phyloP scores from a whole-genome alignment of 2,113 vertebrate genomes.

The Gallinago media region DNA sequence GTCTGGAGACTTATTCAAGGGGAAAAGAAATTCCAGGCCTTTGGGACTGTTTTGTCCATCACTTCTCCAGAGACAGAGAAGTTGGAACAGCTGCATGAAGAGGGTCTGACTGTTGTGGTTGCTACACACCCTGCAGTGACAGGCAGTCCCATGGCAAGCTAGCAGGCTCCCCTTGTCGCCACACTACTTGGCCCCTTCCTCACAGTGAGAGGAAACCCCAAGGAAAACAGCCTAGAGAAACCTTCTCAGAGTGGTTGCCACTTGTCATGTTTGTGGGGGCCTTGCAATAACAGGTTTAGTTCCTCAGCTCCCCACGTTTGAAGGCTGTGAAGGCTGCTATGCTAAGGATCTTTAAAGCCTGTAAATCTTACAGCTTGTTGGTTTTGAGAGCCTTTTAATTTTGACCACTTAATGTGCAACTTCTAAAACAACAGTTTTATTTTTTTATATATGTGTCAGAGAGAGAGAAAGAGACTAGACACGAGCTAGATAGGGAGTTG shows the following conservation, averaged over 20 bases:
- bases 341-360: background rate
- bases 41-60: slow-evolving; percentile 43
- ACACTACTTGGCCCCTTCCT: background rate
- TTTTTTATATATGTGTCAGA: background rate
- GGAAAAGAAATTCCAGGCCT: slow-evolving; percentile 49
- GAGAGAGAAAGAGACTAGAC: background rate
- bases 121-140: slow-evolving; percentile 35
- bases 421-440: slow-evolving; percentile 35
- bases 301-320: background rate
- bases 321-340: background rate
- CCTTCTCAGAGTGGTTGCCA: background rate
- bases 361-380: background rate
- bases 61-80: background rate
- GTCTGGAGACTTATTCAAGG: slow-evolving; percentile 48
- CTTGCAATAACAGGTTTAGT: slow-evolving; percentile 31
- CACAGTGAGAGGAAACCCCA: background rate
- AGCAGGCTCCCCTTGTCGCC: slow-evolving; percentile 19
- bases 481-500: slow-evolving; percentile 42
- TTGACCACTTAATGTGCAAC: slow-evolving; percentile 9
- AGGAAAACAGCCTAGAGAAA: slow-evolving; percentile 33
- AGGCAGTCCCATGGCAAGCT: background rate
- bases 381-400: slow-evolving; percentile 36
- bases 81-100: background rate
- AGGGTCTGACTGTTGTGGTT: background rate
- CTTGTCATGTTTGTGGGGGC: slow-evolving; percentile 20